Evolutionary conservation across 2,797 vertebrate species (phyloP), one percentile per base, ranked within the genome.

Genomic region (Sitta carolinensis): DNA sequence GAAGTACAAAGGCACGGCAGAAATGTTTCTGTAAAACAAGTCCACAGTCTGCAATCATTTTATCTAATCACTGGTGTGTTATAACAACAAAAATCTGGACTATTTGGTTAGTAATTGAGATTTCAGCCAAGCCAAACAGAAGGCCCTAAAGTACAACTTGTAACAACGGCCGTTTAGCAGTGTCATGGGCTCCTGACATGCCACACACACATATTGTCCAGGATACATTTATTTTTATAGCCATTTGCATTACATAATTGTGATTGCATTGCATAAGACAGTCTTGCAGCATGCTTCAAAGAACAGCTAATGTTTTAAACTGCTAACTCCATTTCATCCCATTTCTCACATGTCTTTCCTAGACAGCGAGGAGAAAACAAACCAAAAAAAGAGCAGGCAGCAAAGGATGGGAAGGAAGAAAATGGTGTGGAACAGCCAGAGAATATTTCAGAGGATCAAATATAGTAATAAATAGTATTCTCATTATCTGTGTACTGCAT

Each of bases 21-120:
- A 95, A 94, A 87, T 64, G 66, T 87, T 97, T 82, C 94, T 92
- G 84, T 74, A 90, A 77, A 95, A 25, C 95, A 91, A 95, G 52
- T 69, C 90, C 94, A 57, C 58, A 91, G 51, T 91, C 69, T 94
- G 55, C 86, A 91, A 92, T 95, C 72, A 83, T 95, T 82, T 96
- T 45, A 88, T 81, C 82, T 94, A 81, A 93, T 91, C 61, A 62
- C 30, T 18, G 8, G 27, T 55, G 83, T 6, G 16, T 47, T 59
- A 12, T 51, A 82, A 55, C 73, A 72, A 93, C 81, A 93, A 91
- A 94, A 89, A 75, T 57, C 7, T 50, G 62, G 69, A 95, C 22
- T 63, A 73, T 73, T 91, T 69, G 43, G 43, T 79, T 73, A 66
- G 36, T 22, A n/a, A 68, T 48, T 42, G 82, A 74, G 63, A 55